Conservation (phyloP, 2,113 vertebrate species). For the Boulengeromyrus knoepffleri region DNA sequence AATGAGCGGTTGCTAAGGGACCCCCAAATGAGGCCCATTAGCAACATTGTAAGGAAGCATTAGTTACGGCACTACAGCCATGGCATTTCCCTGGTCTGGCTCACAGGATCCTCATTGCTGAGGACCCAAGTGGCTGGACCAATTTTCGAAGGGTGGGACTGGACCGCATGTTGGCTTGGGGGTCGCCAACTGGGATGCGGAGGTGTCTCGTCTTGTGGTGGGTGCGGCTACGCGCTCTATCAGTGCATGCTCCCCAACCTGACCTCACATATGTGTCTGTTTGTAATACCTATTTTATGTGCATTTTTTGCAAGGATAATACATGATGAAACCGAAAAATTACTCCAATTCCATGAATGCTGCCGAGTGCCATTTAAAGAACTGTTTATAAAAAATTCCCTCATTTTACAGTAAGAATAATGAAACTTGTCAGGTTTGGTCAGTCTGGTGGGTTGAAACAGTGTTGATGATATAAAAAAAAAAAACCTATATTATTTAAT, state of each 20-base stretch:
- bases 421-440: constrained; percentile 16
- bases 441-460: neutral
- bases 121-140: neutral
- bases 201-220: neutral
- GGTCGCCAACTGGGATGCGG: neutral
- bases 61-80: neutral
- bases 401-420: neutral
- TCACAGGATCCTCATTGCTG: neutral
- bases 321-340: neutral
- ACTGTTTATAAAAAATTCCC: neutral
- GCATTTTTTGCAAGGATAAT: neutral
- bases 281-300: neutral
- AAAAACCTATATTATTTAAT: neutral
- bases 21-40: neutral
- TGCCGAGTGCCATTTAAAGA: neutral
- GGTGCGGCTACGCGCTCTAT: neutral
- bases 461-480: neutral
- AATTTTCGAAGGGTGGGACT: neutral
- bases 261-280: neutral
- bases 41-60: neutral
- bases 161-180: neutral
- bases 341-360: neutral
- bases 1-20: neutral
- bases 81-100: neutral
- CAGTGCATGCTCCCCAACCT: neutral